phyloP scores from a whole-genome alignment of 2,113 vertebrate species.

The Prunella fulvescens region DNA sequence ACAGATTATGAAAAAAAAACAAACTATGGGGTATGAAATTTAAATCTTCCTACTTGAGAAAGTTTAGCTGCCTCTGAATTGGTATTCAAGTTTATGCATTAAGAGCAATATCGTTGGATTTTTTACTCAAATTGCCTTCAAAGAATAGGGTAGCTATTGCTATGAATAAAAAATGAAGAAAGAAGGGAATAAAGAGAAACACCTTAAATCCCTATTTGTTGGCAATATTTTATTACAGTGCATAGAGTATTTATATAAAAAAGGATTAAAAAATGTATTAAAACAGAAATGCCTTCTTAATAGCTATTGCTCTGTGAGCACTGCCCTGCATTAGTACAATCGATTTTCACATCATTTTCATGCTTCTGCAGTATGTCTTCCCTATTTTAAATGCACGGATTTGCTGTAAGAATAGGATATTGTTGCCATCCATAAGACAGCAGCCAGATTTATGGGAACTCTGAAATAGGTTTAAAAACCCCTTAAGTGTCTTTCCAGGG shows the following conservation, averaged over 20 bases:
- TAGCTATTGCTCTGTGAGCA: neutral
- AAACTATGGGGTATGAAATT: neutral
- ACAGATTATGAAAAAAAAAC: neutral
- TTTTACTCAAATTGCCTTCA: neutral
- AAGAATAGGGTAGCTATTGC: neutral
- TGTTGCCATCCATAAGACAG: neutral
- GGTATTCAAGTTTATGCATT: neutral
- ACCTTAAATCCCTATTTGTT: neutral
- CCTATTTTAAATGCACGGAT: slow-evolving; percentile 16
- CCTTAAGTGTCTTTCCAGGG: neutral
- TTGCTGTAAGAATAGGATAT: neutral
- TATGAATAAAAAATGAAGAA: neutral
- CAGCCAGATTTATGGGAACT: slow-evolving; percentile 24
- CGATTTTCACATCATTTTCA: slow-evolving; percentile 43
- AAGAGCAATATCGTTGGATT: neutral
- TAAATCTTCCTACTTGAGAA: neutral
- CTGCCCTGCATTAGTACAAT: slow-evolving; percentile 8
- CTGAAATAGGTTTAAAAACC: neutral
- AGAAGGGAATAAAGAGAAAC: neutral
- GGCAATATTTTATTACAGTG: slow-evolving; percentile 5
- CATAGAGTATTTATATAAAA: slow-evolving; percentile 36
- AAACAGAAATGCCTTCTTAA: slow-evolving; percentile 32
- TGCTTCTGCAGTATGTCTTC: neutral
- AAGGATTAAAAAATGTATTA: slow-evolving; percentile 33
- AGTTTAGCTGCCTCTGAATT: neutral